Evolutionary conservation across 2,113 vertebrate genomes (phyloP).

Genomic region (Pelusios castaneus): DNA sequence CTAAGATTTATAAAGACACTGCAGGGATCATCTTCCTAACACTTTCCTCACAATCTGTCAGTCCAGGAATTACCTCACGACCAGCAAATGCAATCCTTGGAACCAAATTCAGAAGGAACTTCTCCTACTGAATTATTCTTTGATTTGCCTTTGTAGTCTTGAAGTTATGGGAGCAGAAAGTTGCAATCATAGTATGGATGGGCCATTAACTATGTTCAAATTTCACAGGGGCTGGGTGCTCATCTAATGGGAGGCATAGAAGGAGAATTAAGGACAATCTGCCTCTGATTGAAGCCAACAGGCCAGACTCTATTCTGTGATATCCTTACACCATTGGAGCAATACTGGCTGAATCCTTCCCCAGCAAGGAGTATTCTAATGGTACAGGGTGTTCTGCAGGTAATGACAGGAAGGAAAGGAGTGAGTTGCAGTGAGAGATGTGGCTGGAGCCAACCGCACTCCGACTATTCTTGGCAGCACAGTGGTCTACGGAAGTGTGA

Average conservation of each 20-base stretch:
- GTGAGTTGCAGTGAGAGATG: not conserved
- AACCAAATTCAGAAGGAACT: not conserved
- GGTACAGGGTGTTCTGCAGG: fast-evolving
- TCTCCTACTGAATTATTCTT: not conserved
- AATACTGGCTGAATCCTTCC: not conserved
- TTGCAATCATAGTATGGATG: fast-evolving
- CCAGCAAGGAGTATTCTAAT: not conserved
- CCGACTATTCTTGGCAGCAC: fast-evolving
- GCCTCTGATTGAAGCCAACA: fast-evolving
- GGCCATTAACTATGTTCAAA: fast-evolving
- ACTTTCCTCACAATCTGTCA: not conserved
- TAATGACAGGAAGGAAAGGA: not conserved
- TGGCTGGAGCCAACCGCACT: not conserved
- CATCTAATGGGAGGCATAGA: not conserved
- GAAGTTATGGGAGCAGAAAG: not conserved
- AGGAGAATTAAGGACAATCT: not conserved
- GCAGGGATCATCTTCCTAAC: not conserved
- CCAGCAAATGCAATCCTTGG: not conserved
- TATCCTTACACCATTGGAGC: not conserved
- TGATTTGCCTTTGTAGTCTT: fast-evolving
- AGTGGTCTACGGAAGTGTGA: fast-evolving
- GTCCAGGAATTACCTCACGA: fast-evolving
- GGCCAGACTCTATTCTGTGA: not conserved
- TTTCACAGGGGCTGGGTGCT: fast-evolving
- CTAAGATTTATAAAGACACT: not conserved